Evolutionary conservation across 2,888 invertebrate species (phyloP), one percentile per base, ranked within the genome.

Genomic region (Ochropacha duplaris): DNA sequence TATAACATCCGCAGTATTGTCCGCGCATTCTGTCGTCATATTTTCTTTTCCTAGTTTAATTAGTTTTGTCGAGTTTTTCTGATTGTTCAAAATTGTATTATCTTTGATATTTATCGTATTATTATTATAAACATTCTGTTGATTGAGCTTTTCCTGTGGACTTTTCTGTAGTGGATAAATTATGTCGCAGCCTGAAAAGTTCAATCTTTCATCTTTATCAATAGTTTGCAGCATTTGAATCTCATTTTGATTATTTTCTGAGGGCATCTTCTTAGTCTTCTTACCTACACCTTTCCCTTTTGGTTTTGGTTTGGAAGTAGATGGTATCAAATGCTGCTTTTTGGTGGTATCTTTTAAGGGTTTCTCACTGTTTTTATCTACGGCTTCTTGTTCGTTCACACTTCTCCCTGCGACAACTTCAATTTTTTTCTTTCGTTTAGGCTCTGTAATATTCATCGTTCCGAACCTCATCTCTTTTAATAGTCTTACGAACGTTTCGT

Each of bases 401-500:
- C 31, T 31, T n/a, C 19, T 54, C 16, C 31, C 34, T 19, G 34
- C 19, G 16, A 34, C 19, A 19, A 54, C 31, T 31, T 34, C 52
- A 12, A 34, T 34, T 22, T 34, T 54, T 31, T 19, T 54, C 19
- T 34, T 54, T 31, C 34, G 16, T 54, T 34, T 36, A 34, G 31
- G n/a, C 22, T 34, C 34, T 19, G 34, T 34, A 34, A 54, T 19
- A 34, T 34, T 31, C 22, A 34, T 54, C 19, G 34, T 54, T 34
- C 31, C 31, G 14, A 22, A 54, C 31, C 34, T 16, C 34, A 34
- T 54, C 34, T 54, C 34, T 34, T 54, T 54, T 34, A 31, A 34
- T 34, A 34, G 16, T 54, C 16, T 31, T 49, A 64, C 28, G 22
- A 65, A 34, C 22, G 57, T 39, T 19, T 65, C 57, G 36, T 61